Percentiles rank a stretch among this genome's conserved stretches.
phyloP scores from a whole-genome alignment of 2,888 invertebrate genomes.

The Habroteleia sp. region DNA sequence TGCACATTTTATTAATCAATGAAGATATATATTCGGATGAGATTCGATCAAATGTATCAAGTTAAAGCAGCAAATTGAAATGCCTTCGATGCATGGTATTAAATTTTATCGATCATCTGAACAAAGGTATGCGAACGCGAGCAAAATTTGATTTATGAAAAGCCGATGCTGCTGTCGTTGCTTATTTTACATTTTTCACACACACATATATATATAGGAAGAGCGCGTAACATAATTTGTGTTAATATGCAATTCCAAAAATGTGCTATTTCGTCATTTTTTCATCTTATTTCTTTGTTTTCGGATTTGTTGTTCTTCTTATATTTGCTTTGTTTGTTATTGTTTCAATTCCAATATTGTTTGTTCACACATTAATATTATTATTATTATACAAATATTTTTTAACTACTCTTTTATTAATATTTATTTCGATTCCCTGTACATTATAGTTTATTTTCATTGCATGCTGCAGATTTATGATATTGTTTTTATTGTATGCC shows the following conservation, averaged over 20 bases:
- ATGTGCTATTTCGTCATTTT: too few species aligned
- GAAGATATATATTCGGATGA: slow-evolving; percentile 23
- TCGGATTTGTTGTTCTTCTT: not conserved
- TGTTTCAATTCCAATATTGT: too few species aligned
- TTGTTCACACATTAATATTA: too few species aligned
- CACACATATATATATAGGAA: too few species aligned
- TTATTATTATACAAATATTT: too few species aligned
- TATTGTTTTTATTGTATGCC: too few species aligned
- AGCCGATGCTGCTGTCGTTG: slow-evolving; percentile 13
- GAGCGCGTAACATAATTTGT: slow-evolving; percentile 9
- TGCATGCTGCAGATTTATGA: too few species aligned
- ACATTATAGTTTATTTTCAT: too few species aligned
- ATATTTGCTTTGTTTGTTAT: too few species aligned
- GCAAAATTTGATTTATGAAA: slow-evolving; percentile 54
- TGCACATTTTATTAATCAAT: slow-evolving; percentile 40
- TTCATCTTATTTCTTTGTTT: too few species aligned
- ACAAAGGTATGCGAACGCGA: slow-evolving; percentile 27
- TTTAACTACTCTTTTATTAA: too few species aligned
- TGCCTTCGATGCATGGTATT: slow-evolving; percentile 52
- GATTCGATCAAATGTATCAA: slow-evolving; percentile 45
- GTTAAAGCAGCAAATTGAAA: slow-evolving; percentile 44
- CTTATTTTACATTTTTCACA: slow-evolving; percentile 45
- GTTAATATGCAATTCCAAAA: slow-evolving; percentile 3
- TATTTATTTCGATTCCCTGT: too few species aligned
- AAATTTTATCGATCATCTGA: slow-evolving; percentile 49